These are phyloP conservation scores for Malthinus flaveolus DNA, from an alignment of 2,888 invertebrate species.

Conservation along the genomic window DNA sequence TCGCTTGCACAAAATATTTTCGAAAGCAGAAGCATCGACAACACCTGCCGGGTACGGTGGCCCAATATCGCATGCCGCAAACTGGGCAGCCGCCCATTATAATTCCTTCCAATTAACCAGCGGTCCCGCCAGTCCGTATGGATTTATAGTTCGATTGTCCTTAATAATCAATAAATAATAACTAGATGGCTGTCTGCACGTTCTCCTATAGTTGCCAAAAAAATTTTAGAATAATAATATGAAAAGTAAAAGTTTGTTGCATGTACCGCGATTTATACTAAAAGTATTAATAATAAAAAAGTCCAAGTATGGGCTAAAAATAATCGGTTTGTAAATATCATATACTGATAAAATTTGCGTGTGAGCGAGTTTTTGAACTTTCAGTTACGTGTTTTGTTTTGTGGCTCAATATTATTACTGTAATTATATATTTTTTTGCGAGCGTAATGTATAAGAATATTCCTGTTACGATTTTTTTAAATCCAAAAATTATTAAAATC, in stretches of 20 bases:
- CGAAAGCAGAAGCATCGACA: not conserved
- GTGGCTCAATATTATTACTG: slow-evolving; percentile 14
- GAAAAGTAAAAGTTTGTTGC: slow-evolving; percentile 22
- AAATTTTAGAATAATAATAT: slow-evolving; percentile 4
- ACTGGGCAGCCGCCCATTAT: slow-evolving; percentile 30
- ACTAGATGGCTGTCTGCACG: slow-evolving; percentile 23
- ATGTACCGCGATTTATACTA: no score
- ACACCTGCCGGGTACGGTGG: slow-evolving; percentile 16
- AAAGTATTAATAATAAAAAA: not conserved
- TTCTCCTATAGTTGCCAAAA: slow-evolving; percentile 10
- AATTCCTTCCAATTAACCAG: slow-evolving; percentile 35
- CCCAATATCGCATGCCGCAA: slow-evolving; percentile 17
- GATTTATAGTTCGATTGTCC: slow-evolving; percentile 35
- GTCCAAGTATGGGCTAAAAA: not conserved
- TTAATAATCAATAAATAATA: slow-evolving; percentile 31
- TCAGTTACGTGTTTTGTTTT: slow-evolving; percentile 17
- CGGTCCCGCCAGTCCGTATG: slow-evolving; percentile 32
- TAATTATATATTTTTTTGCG: slow-evolving; percentile 16
- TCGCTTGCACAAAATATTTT: not conserved
- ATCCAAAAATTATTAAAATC: not conserved
- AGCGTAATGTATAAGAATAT: not conserved
- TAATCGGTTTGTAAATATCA: slow-evolving; percentile 2
- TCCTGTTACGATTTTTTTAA: not conserved
- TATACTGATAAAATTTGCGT: slow-evolving; percentile 14
- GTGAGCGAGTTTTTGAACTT: slow-evolving; percentile 21